Percentiles rank a stretch among this genome's conserved stretches.
phyloP scores from a whole-genome alignment of 2,888 invertebrate genomes.

The Eristalinus aeneus region DNA sequence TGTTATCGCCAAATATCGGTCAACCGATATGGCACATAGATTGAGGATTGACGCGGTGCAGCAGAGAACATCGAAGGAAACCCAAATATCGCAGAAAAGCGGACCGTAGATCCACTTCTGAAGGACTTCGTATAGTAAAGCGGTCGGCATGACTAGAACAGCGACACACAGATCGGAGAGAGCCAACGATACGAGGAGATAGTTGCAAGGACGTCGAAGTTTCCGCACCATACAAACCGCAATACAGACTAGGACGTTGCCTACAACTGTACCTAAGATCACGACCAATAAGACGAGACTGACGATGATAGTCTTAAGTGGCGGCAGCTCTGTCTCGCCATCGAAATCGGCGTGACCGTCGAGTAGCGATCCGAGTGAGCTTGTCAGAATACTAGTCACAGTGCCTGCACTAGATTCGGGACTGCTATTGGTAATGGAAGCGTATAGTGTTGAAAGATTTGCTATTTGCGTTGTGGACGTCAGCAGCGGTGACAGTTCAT shows the following conservation, averaged over 20 bases:
- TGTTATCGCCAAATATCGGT: conserved; percentile 95
- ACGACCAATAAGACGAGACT: conserved; percentile 88
- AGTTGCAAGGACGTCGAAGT: conserved; percentile 93
- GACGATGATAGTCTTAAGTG: conserved; percentile 84
- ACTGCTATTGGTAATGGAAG: conserved; percentile 73
- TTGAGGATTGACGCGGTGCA: conserved; percentile 99
- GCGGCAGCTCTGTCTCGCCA: conserved; percentile 76
- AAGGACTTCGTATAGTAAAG: conserved; percentile 94
- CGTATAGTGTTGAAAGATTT: conserved; percentile 45
- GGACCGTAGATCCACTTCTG: conserved; percentile 97
- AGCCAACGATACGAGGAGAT: conserved; percentile 95
- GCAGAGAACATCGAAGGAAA: conserved; percentile 97
- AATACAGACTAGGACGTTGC: conserved; percentile 96
- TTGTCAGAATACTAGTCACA: conserved; percentile 51
- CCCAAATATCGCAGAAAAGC: conserved; percentile 96
- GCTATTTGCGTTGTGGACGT: conserved; percentile 35
- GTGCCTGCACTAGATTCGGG: conserved; percentile 48
- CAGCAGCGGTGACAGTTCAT: conserved; percentile 54
- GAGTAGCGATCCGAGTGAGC: conserved; percentile 54
- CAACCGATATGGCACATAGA: conserved; percentile 98
- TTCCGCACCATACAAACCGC: conserved; percentile 97
- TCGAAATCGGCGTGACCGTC: conserved; percentile 70
- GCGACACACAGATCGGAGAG: conserved; percentile 98
- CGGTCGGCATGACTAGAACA: conserved; percentile 98
- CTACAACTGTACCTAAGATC: conserved; percentile 90